phyloP scores from a whole-genome alignment of 2,113 vertebrate species.

The Neotoma lepida region DNA sequence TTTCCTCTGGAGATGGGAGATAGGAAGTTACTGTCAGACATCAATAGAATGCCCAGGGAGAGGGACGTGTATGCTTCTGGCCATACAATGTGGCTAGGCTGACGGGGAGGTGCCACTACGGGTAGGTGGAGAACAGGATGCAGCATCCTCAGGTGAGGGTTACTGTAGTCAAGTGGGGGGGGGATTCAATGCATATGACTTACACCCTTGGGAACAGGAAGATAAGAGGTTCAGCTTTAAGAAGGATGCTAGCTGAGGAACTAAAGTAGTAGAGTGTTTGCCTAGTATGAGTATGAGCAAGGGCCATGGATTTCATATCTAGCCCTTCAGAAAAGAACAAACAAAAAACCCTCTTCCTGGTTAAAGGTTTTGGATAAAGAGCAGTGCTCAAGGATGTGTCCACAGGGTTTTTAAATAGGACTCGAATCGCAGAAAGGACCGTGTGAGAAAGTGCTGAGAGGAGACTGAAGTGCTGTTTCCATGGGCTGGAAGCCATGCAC shows the following conservation, averaged over 20 bases:
- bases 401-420: not conserved
- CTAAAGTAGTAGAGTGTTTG: not conserved
- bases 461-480: not conserved
- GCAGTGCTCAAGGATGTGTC: not conserved
- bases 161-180: not conserved
- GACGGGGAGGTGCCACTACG: not conserved
- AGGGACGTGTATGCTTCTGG: not conserved
- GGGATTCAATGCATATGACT: not conserved
- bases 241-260: not conserved
- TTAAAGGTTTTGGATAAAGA: conserved; percentile 32
- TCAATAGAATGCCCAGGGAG: not conserved
- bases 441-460: not conserved
- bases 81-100: not conserved
- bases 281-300: not conserved
- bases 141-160: not conserved
- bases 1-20: conserved; percentile 14
- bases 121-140: conserved; percentile 8
- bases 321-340: not conserved
- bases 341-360: not conserved
- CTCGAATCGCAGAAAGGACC: not conserved
- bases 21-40: not conserved
- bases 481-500: not conserved
- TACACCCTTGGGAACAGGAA: not conserved
- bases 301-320: not conserved
- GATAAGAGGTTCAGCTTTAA: not conserved